Evolutionary conservation across 2,113 vertebrate species (phyloP).

Genomic region (Octodon degus): DNA sequence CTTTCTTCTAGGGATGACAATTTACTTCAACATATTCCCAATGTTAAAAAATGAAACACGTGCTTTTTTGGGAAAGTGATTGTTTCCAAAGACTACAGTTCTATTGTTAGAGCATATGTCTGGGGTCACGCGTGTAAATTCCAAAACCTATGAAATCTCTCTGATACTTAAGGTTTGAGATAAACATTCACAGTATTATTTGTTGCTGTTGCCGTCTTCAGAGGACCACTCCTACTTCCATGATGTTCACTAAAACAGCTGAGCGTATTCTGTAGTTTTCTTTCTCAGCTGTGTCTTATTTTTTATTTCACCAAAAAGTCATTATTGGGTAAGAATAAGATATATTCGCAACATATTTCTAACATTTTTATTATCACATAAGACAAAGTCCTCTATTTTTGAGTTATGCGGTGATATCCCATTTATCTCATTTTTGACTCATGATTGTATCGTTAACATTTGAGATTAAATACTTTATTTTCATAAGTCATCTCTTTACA

Average conservation of each 20-base stretch:
- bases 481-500: neutral
- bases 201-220: neutral
- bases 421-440: neutral
- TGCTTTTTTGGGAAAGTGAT: neutral
- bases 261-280: neutral
- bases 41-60: neutral
- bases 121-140: neutral
- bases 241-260: neutral
- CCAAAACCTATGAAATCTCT: neutral
- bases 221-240: rapidly evolving
- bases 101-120: neutral
- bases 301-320: neutral
- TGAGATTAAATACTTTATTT: neutral
- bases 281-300: neutral
- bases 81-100: neutral
- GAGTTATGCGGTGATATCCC: neutral
- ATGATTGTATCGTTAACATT: neutral
- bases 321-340: neutral
- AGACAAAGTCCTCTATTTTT: neutral
- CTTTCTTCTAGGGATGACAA: neutral
- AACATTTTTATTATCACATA: neutral
- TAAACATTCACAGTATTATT: neutral
- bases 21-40: neutral
- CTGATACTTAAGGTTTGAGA: neutral
- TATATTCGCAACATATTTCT: neutral